Conservation (phyloP, 2,113 vertebrate species). For the Otus sunia region DNA sequence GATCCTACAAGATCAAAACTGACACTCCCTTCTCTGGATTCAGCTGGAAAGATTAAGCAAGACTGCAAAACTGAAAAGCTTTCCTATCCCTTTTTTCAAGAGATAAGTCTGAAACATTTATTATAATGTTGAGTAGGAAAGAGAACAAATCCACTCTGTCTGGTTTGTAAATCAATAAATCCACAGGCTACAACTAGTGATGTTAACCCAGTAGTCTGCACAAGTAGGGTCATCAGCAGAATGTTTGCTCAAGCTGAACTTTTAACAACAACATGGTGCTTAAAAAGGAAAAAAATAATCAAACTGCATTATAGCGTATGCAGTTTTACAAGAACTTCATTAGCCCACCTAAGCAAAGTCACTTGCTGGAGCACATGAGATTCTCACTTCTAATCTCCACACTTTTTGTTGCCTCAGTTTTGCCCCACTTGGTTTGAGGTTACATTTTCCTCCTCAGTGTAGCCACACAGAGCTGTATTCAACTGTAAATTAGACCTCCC, state of each 20-base stretch:
- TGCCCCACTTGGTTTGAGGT: neutral
- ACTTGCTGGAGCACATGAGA: neutral
- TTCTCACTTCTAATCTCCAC: neutral
- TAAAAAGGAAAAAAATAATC: neutral
- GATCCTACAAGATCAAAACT: neutral
- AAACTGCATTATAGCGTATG: neutral
- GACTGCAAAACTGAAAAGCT: neutral
- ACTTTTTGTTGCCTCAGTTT: neutral
- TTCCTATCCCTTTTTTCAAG: neutral
- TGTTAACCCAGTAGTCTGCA: neutral
- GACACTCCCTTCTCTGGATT: neutral
- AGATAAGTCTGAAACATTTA: neutral
- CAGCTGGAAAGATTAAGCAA: neutral
- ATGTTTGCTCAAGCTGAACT: neutral
- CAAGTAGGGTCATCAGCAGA: neutral
- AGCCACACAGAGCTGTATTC: neutral
- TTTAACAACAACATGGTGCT: neutral
- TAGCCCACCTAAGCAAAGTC: neutral
- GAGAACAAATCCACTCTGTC: fast-evolving
- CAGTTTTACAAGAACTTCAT: neutral
- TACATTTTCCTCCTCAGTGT: neutral
- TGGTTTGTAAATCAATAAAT: neutral
- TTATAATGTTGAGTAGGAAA: neutral
- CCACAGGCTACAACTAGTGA: neutral
- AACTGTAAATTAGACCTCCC: neutral